Base-by-base conservation (phyloP, 2,113 vertebrate species). In the Thomomys bottae region DNA sequence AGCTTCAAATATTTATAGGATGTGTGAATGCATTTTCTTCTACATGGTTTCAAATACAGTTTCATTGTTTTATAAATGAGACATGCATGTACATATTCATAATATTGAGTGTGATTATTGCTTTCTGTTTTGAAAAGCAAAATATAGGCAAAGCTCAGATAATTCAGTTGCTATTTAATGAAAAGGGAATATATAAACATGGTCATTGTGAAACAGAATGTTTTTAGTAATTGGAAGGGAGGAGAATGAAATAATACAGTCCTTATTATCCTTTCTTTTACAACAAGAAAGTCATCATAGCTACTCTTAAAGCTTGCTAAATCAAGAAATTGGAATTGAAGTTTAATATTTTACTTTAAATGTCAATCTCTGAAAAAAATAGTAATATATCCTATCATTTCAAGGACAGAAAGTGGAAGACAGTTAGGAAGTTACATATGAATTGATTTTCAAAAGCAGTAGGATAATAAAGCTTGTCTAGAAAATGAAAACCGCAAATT, bases 81-180 rank as follows among this genome's bases (percentile, higher is more conserved):
- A 38, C 30, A 40, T 3, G 11, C 2, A 36, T 32, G 21, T 34
- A 40, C 23, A 49, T 45, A 68, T 64, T 61, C 28, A 76, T 68
- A 57, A 32, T n/a, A 40, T 57, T 38, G 38, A 59, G 14, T 77
- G 23, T 68, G 26, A 24, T 40, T 63, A 24, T 40, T 63, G 11
- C 70, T 87, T 84, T 73, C 17, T 28, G 28, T 71, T 87, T 92
- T 89, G 18, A 77, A 91, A 88, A 38, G 42, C 24, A 38, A 88
- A 66, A 59, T 66, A 49, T 7, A 81, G 32, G 24, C 15, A 82
- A 73, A 71, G 4, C 10, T 82, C 11, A 85, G 87, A 90, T 1
- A 38, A 73, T 82, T 40, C 1, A 36, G 34, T 5, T 78, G n/a
- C 21, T 84, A n/a, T 45, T 87, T 91, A 63, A 67, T 17, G 71